Percentiles rank a stretch among this genome's conserved stretches.
These are phyloP conservation scores for Rhabditoides inermis DNA, from an alignment of 2,888 invertebrate genomes.

Conservation along the genomic window DNA sequence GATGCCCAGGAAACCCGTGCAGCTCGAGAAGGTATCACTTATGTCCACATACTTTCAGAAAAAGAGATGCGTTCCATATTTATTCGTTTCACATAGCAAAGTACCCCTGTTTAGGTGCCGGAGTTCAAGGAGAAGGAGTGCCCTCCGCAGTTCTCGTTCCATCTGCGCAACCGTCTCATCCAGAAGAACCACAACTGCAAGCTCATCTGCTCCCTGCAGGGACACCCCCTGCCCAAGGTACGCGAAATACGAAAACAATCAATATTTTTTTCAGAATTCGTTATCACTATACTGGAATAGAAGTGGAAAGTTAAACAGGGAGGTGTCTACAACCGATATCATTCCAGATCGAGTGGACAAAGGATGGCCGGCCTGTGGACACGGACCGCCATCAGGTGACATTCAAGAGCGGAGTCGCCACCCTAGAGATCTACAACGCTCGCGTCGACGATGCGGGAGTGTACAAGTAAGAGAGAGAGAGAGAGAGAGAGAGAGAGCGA, in stretches of 20 bases:
- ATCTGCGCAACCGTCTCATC: slow-evolving; percentile 93
- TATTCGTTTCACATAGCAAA: neutral
- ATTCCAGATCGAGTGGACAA: slow-evolving; percentile 57
- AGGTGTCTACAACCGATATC: neutral
- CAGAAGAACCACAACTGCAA: slow-evolving; percentile 87
- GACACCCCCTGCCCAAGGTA: slow-evolving; percentile 86
- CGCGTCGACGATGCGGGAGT: slow-evolving; percentile 89
- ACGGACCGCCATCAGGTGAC: slow-evolving; percentile 61
- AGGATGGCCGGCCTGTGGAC: slow-evolving; percentile 82
- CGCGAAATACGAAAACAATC: neutral
- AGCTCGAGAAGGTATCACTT: no score
- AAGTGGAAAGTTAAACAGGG: neutral
- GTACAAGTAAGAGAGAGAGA: slow-evolving; percentile 60
- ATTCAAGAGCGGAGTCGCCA: slow-evolving; percentile 86
- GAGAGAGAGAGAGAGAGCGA: neutral
- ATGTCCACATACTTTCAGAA: no score
- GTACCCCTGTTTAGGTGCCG: slow-evolving; percentile 16
- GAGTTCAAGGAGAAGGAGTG: slow-evolving; percentile 87
- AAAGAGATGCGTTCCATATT: no score
- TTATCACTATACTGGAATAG: neutral
- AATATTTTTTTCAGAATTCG: neutral
- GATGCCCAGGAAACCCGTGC: no score
- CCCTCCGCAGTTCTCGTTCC: slow-evolving; percentile 94
- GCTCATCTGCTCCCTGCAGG: slow-evolving; percentile 87
- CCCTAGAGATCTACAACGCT: slow-evolving; percentile 90